Percentiles rank a stretch among this genome's conserved stretches.
phyloP scores from a whole-genome alignment of 2,797 vertebrate species.

The Philypnodon macrostomus region DNA sequence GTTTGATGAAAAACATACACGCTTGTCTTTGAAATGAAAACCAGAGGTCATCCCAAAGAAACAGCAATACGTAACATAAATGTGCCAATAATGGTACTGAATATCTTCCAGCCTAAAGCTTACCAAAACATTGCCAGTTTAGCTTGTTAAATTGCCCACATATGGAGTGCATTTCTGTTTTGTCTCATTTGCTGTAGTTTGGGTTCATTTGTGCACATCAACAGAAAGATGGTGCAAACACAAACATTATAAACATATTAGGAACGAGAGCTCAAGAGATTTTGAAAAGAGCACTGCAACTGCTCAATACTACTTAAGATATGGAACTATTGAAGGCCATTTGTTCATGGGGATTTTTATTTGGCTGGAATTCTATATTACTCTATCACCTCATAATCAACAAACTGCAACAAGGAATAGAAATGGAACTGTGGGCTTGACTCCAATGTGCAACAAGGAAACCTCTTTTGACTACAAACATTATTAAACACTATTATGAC shows the following conservation, averaged over 20 bases:
- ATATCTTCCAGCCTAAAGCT: conserved; percentile 22
- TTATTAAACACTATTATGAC: conserved; percentile 51
- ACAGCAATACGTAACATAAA: conserved; percentile 18
- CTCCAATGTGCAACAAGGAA: conserved; percentile 33
- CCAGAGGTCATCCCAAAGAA: conserved; percentile 7
- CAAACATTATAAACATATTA: conserved; percentile 34
- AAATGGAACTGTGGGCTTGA: conserved; percentile 21
- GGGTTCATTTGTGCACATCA: conserved; percentile 62
- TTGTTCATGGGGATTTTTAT: conserved; percentile 7
- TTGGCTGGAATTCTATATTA: conserved; percentile 18
- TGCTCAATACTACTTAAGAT: conserved; percentile 43
- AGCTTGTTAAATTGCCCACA: conserved; percentile 49
- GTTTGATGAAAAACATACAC: conserved; percentile 36
- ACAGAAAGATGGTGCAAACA: conserved; percentile 35
- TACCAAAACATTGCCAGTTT: conserved; percentile 40
- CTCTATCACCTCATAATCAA: conserved; percentile 43
- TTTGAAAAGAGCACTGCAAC: conserved; percentile 24
- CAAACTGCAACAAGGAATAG: conserved; percentile 51
- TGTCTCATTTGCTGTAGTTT: conserved; percentile 26
- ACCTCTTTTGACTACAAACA: conserved; percentile 26
- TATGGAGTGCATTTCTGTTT: conserved; percentile 55
- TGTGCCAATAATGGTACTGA: conserved; percentile 5
- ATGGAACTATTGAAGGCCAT: conserved; percentile 22
- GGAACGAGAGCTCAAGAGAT: conserved; percentile 28
- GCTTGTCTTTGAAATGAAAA: conserved; percentile 4